Conservation (phyloP, 2,888 invertebrate genomes). For the Urechis unicinctus region DNA sequence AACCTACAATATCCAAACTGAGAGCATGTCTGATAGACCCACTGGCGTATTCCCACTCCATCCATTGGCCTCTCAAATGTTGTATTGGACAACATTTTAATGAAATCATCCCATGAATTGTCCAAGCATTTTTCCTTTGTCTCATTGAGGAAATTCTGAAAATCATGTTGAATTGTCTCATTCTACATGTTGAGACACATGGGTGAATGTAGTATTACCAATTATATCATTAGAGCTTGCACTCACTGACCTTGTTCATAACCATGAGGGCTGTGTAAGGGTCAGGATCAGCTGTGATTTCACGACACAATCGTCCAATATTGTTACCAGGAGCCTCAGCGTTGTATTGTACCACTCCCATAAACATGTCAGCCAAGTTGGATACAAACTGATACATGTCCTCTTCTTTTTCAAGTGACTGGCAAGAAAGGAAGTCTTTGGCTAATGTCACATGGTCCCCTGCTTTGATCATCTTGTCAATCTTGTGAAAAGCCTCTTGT, state of each 20-base stretch:
- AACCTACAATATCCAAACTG: constrained; percentile 36
- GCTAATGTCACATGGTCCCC: constrained; percentile 17
- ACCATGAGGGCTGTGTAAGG: constrained; percentile 22
- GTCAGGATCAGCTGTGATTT: constrained; percentile 19
- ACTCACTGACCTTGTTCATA: constrained; percentile 21
- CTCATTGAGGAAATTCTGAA: constrained; percentile 9
- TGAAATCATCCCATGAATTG: constrained; percentile 25
- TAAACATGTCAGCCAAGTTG: constrained; percentile 28
- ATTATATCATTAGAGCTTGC: not conserved
- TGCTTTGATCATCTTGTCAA: constrained; percentile 21
- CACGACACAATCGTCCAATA: constrained; percentile 19
- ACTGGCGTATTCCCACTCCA: constrained; percentile 25
- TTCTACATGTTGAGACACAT: not conserved
- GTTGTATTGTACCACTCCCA: constrained; percentile 30
- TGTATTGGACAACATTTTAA: constrained; percentile 22
- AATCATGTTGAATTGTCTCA: not conserved
- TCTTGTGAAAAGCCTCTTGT: constrained; percentile 21
- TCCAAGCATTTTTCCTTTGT: constrained; percentile 23
- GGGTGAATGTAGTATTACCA: not conserved
- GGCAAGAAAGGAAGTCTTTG: constrained; percentile 28
- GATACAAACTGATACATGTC: constrained; percentile 25
- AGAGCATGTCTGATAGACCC: constrained; percentile 33
- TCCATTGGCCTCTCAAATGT: constrained; percentile 16
- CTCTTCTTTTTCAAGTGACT: constrained; percentile 12
- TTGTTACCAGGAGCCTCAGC: constrained; percentile 18